Evolutionary conservation across 2,888 invertebrate genomes (phyloP).

Genomic region (Idaea straminata): DNA sequence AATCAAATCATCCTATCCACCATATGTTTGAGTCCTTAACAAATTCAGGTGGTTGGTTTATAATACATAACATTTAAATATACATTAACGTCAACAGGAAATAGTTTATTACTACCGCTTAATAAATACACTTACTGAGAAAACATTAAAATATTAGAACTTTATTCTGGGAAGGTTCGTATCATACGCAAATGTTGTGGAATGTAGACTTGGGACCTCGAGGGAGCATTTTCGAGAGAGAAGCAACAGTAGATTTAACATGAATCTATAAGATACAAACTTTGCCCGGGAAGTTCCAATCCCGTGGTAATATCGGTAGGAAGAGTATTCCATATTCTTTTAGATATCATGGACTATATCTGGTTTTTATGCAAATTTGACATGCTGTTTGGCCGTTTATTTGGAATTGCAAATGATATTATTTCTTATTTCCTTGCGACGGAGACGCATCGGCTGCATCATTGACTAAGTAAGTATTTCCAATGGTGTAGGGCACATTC

Average conservation of each 20-base stretch:
- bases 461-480: too few relatives aligned
- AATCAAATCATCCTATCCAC: not conserved
- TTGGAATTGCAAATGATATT: too few relatives aligned
- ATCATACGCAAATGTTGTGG: conserved; percentile 1
- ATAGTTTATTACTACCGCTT: not conserved
- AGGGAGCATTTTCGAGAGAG: not conserved
- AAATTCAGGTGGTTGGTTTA: not conserved
- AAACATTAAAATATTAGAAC: not conserved
- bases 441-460: too few relatives aligned
- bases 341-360: too few relatives aligned
- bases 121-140: not conserved
- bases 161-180: not conserved
- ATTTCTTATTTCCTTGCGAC: too few relatives aligned
- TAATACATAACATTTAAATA: not conserved
- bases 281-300: conserved; percentile 21
- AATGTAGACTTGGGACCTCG: not conserved
- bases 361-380: too few relatives aligned
- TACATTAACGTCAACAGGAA: not conserved
- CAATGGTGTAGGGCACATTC: too few relatives aligned
- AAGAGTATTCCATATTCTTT: not conserved
- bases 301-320: not conserved
- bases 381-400: too few relatives aligned
- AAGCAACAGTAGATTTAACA: not conserved
- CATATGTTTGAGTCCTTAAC: not conserved
- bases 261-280: conserved; percentile 10